A percentile compares a stretch with the other conserved stretches of the same genome.
phyloP scores from a whole-genome alignment of 1,140 invertebrate species.

The Bathynomus jamesi region DNA sequence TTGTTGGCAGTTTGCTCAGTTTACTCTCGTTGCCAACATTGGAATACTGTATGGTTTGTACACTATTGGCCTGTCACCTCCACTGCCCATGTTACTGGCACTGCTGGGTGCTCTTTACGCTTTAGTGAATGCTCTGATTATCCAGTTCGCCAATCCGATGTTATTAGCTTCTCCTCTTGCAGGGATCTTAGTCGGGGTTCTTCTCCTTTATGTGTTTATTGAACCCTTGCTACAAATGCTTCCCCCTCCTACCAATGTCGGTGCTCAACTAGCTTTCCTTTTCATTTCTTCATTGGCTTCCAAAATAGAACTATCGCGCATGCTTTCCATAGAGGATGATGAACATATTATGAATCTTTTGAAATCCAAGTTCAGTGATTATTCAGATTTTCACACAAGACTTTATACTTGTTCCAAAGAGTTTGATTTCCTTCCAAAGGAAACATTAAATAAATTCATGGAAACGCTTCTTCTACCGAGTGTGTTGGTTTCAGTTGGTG shows the following conservation, averaged over 20 bases:
- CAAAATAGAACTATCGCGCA: slow-evolving; percentile 46
- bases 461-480: slow-evolving; percentile 53
- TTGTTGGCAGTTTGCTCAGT: slow-evolving; percentile 70
- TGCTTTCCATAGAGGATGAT: slow-evolving; percentile 52
- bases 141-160: slow-evolving; percentile 59
- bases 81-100: slow-evolving; percentile 26
- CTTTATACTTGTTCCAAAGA: slow-evolving; percentile 75
- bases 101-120: slow-evolving; percentile 42
- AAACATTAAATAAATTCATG: slow-evolving; percentile 47
- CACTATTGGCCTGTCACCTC: slow-evolving; percentile 23
- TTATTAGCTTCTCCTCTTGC: slow-evolving; percentile 60
- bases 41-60: slow-evolving; percentile 32
- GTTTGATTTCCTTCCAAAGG: slow-evolving; percentile 66
- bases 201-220: slow-evolving; percentile 43
- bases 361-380: slow-evolving; percentile 63
- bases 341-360: slow-evolving; percentile 70
- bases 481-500: slow-evolving; percentile 46
- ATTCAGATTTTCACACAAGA: slow-evolving; percentile 69
- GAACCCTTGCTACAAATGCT: slow-evolving; percentile 41
- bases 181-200: slow-evolving; percentile 41
- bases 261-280: slow-evolving; percentile 42
- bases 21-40: slow-evolving; percentile 62
- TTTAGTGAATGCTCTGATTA: slow-evolving; percentile 42
- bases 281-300: slow-evolving; percentile 42
- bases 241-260: slow-evolving; percentile 41